A percentile compares a stretch with the other conserved stretches of the same genome.
Evolutionary conservation across 35 echinoderm and acorn worm species (phyloP).

Genomic region (Patiria miniata): DNA sequence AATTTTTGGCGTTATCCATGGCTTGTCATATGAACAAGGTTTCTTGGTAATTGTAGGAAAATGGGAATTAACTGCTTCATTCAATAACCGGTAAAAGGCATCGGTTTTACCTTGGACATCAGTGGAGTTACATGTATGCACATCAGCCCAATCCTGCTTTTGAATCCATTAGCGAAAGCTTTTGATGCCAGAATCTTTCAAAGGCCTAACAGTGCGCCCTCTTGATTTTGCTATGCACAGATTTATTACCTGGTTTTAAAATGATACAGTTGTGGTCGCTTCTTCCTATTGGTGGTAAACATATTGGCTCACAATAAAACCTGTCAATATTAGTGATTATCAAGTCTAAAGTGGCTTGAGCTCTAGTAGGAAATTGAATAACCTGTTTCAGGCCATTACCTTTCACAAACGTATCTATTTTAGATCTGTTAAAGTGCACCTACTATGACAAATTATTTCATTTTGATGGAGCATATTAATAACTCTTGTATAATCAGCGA

Average conservation of each 20-base stretch:
- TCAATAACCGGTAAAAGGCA: conserved; percentile 10
- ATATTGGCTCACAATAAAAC: not conserved
- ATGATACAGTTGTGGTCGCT: not conserved
- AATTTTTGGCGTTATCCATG: conserved; percentile 28
- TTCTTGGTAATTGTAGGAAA: conserved; percentile 12
- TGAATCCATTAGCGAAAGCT: not conserved
- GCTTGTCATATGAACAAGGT: conserved; percentile 5
- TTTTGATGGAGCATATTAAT: no score
- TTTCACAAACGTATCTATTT: no score
- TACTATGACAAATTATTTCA: no score
- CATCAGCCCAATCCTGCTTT: conserved; percentile 4
- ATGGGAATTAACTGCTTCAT: not conserved
- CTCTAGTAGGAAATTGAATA: no score
- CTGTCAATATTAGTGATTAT: no score
- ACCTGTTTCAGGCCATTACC: no score
- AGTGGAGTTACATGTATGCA: not conserved
- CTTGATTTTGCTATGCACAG: not conserved
- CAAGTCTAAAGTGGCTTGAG: no score
- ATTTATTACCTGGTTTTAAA: not conserved
- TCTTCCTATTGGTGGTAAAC: not conserved
- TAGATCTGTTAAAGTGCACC: no score
- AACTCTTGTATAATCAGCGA: no score
- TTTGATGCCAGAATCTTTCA: conserved; percentile 15
- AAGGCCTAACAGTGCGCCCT: not conserved
- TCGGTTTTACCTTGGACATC: conserved; percentile 1